Conservation (phyloP, 2,113 vertebrate genomes). For the Charadrius vociferus region DNA sequence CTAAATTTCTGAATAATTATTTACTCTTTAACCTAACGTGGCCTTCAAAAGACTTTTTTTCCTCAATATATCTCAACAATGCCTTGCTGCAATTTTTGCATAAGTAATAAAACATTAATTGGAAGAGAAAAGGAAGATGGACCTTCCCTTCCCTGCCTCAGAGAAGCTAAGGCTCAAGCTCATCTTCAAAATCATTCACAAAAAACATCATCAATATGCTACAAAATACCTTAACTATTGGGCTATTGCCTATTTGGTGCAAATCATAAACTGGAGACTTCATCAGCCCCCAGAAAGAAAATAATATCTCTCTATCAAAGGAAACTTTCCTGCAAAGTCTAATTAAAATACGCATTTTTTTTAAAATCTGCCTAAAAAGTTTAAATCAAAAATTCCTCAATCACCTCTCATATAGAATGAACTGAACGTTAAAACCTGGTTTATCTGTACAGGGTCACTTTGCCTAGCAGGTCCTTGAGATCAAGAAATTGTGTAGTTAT, state of each 20-base stretch:
- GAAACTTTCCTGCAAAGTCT: not conserved
- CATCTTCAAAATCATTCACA: not conserved
- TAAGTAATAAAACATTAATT: not conserved
- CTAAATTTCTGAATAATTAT: not conserved
- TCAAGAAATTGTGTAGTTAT: not conserved
- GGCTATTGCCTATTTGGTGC: not conserved
- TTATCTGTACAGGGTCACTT: not conserved
- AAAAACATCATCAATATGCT: not conserved
- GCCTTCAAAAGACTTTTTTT: not conserved
- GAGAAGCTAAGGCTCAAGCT: not conserved
- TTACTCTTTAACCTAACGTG: not conserved
- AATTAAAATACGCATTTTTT: not conserved
- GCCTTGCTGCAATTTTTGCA: not conserved
- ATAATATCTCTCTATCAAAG: not conserved
- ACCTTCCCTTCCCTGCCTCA: not conserved
- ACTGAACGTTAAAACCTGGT: not conserved
- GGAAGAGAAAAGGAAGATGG: not conserved
- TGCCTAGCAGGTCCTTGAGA: not conserved
- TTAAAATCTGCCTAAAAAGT: not conserved
- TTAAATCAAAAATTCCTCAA: not conserved
- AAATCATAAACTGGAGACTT: not conserved
- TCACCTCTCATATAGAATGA: not conserved
- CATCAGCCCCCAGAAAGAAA: not conserved
- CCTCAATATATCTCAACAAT: not conserved
- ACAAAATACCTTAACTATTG: not conserved